Evolutionary conservation across 2,888 invertebrate genomes (phyloP).

Genomic region (Liposcelis brunnea): DNA sequence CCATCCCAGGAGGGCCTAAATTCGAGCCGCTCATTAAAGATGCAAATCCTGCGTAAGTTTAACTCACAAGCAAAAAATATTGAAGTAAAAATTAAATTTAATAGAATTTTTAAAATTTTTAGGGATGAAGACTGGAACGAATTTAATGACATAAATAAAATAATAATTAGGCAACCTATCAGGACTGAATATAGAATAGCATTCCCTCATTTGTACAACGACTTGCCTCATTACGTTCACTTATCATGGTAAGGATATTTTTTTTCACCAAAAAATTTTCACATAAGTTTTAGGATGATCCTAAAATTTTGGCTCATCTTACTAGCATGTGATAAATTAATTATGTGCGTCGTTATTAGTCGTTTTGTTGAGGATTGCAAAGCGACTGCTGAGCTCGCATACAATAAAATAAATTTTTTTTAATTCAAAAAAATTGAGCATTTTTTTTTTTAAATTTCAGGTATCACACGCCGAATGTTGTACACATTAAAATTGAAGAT

Average conservation of each 20-base stretch:
- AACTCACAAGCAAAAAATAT: neutral
- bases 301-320: neutral
- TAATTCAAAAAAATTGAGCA: neutral
- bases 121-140: slow-evolving; percentile 99
- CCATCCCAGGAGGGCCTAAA: slow-evolving; percentile 98
- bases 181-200: slow-evolving; percentile 98
- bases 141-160: slow-evolving; percentile 99
- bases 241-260: slow-evolving; percentile 72
- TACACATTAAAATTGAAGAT: slow-evolving; percentile 99
- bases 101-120: slow-evolving; percentile 18
- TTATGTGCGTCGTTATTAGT: slow-evolving; percentile 27
- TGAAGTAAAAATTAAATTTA: neutral
- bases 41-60: slow-evolving; percentile 69
- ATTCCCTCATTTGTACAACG: slow-evolving; percentile 97
- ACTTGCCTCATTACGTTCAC: slow-evolving; percentile 95
- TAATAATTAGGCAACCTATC: slow-evolving; percentile 96
- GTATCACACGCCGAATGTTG: slow-evolving; percentile 98
- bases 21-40: slow-evolving; percentile 99
- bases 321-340: slow-evolving; percentile 6
- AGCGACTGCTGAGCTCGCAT: slow-evolving; percentile 15
- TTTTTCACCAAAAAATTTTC: slow-evolving; percentile 16
- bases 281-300: slow-evolving; percentile 28
- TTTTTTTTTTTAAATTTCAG: slow-evolving; percentile 29
- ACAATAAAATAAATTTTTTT: no score
- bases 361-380: slow-evolving; percentile 26